Evolutionary conservation across 2,888 invertebrate genomes (phyloP).

Genomic region (Quadroppia sp.): DNA sequence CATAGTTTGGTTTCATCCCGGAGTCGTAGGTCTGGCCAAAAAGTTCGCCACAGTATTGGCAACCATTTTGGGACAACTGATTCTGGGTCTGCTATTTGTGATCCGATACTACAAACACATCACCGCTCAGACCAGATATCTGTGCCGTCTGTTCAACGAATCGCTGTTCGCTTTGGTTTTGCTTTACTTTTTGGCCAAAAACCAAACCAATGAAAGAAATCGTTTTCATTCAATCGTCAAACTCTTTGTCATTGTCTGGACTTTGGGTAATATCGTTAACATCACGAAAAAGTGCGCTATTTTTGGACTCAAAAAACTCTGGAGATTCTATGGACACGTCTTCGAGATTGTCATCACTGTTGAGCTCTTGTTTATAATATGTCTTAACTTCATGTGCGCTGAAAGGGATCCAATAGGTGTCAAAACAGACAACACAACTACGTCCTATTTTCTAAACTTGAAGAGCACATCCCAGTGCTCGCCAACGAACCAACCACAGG

Average conservation of each 20-base stretch:
- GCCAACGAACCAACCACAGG: neutral
- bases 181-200: neutral
- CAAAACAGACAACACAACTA: neutral
- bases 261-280: neutral
- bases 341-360: neutral
- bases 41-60: neutral
- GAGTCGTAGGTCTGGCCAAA: neutral
- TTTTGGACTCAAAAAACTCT: neutral
- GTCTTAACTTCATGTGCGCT: neutral
- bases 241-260: neutral
- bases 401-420: neutral
- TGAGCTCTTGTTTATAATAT: neutral
- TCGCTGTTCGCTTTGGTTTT: neutral
- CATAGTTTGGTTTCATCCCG: neutral
- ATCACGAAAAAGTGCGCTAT: constrained; percentile 2
- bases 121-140: neutral
- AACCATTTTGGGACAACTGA: neutral
- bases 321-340: constrained; percentile 15
- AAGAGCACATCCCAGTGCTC: neutral
- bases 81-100: neutral
- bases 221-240: neutral
- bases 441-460: no score
- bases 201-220: neutral
- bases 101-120: neutral
- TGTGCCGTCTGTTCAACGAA: constrained; percentile 12